Percentiles rank a stretch among this genome's conserved stretches.
phyloP scores from a whole-genome alignment of 1,140 invertebrate genomes.

The Pachyrhynchus sulphureomaculatus region DNA sequence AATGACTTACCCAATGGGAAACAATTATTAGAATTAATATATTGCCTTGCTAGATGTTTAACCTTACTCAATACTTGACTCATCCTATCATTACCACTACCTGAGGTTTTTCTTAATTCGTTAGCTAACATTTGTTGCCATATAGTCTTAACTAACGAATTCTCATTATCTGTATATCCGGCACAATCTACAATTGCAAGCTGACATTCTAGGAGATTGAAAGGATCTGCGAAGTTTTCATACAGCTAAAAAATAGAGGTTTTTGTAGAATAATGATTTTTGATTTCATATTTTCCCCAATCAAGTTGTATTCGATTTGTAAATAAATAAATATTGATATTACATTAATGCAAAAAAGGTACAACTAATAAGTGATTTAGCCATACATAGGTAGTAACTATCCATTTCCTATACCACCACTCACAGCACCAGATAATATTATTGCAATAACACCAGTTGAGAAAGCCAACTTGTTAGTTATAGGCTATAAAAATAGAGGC shows the following conservation, averaged over 20 bases:
- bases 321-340: too few species aligned
- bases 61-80: slow-evolving; percentile 71
- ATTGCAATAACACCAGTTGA: too few species aligned
- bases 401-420: too few species aligned
- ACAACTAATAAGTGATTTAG: too few species aligned
- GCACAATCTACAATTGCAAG: slow-evolving; percentile 83
- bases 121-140: slow-evolving; percentile 75
- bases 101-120: slow-evolving; percentile 55
- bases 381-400: too few species aligned
- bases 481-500: too few species aligned
- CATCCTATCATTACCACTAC: slow-evolving; percentile 63
- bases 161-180: slow-evolving; percentile 69
- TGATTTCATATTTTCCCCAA: too few species aligned
- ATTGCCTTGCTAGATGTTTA: slow-evolving; percentile 70
- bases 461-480: too few species aligned
- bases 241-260: slow-evolving; percentile 64
- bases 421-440: too few species aligned
- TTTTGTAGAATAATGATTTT: too few species aligned
- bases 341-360: too few species aligned
- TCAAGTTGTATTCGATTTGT: too few species aligned
- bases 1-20: slow-evolving; percentile 66
- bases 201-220: slow-evolving; percentile 82
- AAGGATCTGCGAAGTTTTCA: slow-evolving; percentile 78
- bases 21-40: slow-evolving; percentile 70
- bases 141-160: slow-evolving; percentile 71